Evolutionary conservation across 1,140 invertebrate species (phyloP).

Genomic region (Stegodyphus mimosarum): DNA sequence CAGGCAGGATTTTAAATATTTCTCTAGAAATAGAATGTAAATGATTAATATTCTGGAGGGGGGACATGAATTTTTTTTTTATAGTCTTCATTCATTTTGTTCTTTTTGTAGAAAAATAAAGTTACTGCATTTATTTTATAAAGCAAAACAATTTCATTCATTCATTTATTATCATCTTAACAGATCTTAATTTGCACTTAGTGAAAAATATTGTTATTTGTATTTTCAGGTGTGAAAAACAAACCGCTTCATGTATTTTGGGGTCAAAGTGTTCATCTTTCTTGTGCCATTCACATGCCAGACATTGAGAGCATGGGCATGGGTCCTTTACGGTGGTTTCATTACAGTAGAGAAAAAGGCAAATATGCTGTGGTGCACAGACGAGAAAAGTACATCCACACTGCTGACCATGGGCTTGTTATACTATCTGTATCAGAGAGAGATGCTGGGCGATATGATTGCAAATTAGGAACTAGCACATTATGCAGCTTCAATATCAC

Average conservation of each 20-base stretch:
- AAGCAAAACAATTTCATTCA: too few species aligned
- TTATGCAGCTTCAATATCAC: conserved; percentile 92
- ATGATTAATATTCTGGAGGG: too few species aligned
- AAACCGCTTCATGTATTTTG: conserved; percentile 86
- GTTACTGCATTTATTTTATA: too few species aligned
- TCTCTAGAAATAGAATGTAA: too few species aligned
- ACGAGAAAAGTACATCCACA: conserved; percentile 91
- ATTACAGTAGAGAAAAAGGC: conserved; percentile 88
- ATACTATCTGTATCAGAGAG: conserved; percentile 88
- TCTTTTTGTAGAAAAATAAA: too few species aligned
- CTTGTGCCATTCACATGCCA: conserved; percentile 91
- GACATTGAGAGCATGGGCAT: conserved; percentile 59
- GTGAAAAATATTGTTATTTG: neutral
- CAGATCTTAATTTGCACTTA: too few species aligned
- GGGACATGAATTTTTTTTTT: too few species aligned
- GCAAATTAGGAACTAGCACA: conserved; percentile 83
- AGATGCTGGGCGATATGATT: conserved; percentile 90
- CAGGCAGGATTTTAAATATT: too few species aligned
- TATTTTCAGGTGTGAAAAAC: conserved; percentile 74
- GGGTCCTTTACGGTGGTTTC: conserved; percentile 71
- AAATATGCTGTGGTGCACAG: conserved; percentile 69
- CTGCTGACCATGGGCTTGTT: conserved; percentile 88
- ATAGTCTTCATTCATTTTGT: too few species aligned
- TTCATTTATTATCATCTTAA: too few species aligned
- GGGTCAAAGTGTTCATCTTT: conserved; percentile 92